A percentile compares a stretch with the other conserved stretches of the same genome.
Conservation (phyloP, 2,888 invertebrate species). For the Perdita meconis region DNA sequence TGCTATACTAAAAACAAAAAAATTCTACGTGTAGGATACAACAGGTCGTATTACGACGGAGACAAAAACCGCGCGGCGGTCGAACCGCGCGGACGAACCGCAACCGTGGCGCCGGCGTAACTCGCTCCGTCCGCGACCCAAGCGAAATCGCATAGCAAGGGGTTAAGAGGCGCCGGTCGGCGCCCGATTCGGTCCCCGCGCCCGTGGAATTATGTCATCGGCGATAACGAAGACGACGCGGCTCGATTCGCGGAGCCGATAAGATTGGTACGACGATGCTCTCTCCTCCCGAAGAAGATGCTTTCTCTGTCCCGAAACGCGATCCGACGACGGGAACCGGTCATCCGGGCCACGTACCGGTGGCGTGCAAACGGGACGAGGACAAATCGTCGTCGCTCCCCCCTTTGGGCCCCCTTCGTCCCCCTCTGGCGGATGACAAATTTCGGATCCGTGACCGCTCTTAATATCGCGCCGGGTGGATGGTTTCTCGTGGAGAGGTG, state of each 20-base stretch:
- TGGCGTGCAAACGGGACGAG: constrained; percentile 64
- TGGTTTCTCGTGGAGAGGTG: not conserved
- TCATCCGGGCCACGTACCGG: constrained; percentile 58
- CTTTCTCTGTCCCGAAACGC: constrained; percentile 54
- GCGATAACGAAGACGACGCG: constrained; percentile 32
- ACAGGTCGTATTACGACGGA: no score
- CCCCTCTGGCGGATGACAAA: constrained; percentile 55
- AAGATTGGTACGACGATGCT: constrained; percentile 16
- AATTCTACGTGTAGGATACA: no score
- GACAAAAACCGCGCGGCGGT: no score
- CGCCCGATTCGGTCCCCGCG: not conserved
- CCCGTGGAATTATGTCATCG: constrained; percentile 18
- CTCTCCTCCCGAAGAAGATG: constrained; percentile 37
- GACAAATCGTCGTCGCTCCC: constrained; percentile 62
- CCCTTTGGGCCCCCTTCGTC: constrained; percentile 6
- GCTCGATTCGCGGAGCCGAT: constrained; percentile 20
- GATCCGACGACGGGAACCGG: constrained; percentile 60
- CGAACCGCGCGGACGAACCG: no score
- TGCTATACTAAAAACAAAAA: no score
- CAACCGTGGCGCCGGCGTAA: no score
- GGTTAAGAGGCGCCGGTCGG: no score
- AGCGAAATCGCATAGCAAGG: no score
- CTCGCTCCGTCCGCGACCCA: no score
- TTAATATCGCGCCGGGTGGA: constrained; percentile 53
- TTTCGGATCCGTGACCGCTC: constrained; percentile 65